These are phyloP conservation scores for Calliopum simillimum DNA, from an alignment of 2,888 invertebrate species.

Conservation along the genomic window DNA sequence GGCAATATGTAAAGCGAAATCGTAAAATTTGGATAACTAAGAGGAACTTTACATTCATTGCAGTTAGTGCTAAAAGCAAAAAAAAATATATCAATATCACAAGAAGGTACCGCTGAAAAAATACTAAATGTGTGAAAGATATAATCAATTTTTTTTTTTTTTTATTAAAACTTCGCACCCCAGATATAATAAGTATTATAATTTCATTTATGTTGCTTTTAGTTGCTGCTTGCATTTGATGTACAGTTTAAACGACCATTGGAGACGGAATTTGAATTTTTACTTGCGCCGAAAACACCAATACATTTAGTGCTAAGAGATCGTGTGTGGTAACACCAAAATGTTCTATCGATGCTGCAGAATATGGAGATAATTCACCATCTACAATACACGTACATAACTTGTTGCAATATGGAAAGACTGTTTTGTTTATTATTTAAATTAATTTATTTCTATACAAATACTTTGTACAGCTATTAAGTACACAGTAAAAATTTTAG, in stretches of 20 bases:
- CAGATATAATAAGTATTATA: background rate
- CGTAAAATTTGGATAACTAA: too few relatives aligned
- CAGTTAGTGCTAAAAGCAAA: too few relatives aligned
- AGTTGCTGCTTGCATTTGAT: slow-evolving; percentile 79
- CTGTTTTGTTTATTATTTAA: slow-evolving; percentile 28
- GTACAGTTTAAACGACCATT: slow-evolving; percentile 77
- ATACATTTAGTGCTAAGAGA: slow-evolving; percentile 76
- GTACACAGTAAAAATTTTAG: too few relatives aligned
- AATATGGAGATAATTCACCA: background rate
- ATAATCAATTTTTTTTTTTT: too few relatives aligned
- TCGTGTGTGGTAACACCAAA: slow-evolving; percentile 63
- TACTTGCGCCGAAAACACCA: slow-evolving; percentile 81
- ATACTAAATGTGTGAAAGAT: too few relatives aligned
- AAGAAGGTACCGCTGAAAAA: too few relatives aligned
- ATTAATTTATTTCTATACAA: slow-evolving; percentile 13
- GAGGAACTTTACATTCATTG: too few relatives aligned
- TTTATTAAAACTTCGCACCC: too few relatives aligned
- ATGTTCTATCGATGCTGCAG: background rate
- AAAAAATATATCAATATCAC: too few relatives aligned
- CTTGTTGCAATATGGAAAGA: slow-evolving; percentile 17
- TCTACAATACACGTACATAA: background rate
- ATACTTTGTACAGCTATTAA: too few relatives aligned
- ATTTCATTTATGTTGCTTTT: slow-evolving; percentile 39
- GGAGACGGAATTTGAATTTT: slow-evolving; percentile 83
- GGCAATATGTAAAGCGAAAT: too few relatives aligned